Evolutionary conservation across 1,140 invertebrate species (phyloP).

Genomic region (Ceratitis capitata): DNA sequence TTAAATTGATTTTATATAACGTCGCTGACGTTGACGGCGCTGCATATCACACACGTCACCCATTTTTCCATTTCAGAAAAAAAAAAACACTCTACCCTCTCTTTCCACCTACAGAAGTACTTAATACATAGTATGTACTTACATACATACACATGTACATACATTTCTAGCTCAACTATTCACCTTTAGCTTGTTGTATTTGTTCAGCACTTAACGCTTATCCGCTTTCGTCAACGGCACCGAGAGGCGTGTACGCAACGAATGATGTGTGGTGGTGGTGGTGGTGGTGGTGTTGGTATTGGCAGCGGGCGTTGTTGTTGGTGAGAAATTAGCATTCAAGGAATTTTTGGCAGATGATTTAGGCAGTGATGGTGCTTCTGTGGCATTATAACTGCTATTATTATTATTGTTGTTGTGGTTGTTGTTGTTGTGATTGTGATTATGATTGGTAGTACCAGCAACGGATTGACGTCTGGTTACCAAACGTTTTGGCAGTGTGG

Average conservation of each 20-base stretch:
- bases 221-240: constrained; percentile 47
- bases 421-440: background rate
- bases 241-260: constrained; percentile 57
- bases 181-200: background rate
- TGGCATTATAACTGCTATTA: constrained; percentile 19
- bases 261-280: constrained; percentile 44
- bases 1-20: background rate
- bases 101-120: too few relatives aligned
- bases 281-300: constrained; percentile 35
- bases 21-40: background rate
- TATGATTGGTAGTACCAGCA: constrained; percentile 2
- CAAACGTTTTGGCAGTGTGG: constrained; percentile 41
- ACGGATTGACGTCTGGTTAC: constrained; percentile 42
- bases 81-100: background rate
- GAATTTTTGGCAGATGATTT: background rate
- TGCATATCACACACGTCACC: background rate
- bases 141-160: background rate
- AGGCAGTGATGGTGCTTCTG: background rate
- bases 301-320: background rate
- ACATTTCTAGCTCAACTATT: background rate
- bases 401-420: background rate
- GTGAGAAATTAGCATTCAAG: background rate
- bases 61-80: background rate
- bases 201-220: background rate
- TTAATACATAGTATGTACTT: too few relatives aligned